Conservation (phyloP, 2,113 vertebrate genomes). For the Eulacestoma nigropectus region DNA sequence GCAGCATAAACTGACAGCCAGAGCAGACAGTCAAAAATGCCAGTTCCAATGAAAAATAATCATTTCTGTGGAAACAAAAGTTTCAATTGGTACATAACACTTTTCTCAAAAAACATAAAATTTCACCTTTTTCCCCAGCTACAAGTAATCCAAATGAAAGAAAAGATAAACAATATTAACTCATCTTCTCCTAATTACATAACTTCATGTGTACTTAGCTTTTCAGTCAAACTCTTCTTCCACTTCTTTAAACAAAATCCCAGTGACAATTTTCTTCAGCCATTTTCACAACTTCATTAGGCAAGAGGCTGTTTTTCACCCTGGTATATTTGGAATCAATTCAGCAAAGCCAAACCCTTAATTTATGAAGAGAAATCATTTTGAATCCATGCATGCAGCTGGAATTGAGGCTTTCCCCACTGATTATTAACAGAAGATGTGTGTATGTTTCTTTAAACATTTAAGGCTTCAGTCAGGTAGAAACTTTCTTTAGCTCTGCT, state of each 20-base stretch:
- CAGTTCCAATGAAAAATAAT: not conserved
- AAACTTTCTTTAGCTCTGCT: not conserved
- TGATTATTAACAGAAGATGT: not conserved
- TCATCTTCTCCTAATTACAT: not conserved
- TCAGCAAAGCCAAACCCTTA: not conserved
- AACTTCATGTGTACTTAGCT: not conserved
- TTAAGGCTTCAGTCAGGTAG: not conserved
- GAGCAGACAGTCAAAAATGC: not conserved
- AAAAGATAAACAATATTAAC: not conserved
- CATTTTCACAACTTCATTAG: not conserved
- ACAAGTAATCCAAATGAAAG: not conserved
- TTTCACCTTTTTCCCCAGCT: not conserved
- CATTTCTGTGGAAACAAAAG: not conserved
- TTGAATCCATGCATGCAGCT: not conserved
- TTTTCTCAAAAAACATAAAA: not conserved
- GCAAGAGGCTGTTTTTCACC: not conserved
- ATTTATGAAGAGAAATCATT: not conserved
- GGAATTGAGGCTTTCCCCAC: not conserved
- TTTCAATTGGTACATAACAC: not conserved
- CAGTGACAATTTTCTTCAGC: not conserved
- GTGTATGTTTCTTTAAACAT: not conserved
- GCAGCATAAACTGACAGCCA: not conserved
- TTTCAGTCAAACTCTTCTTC: not conserved
- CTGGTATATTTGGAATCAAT: not conserved
- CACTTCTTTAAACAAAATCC: not conserved